Conservation (phyloP, 1,140 invertebrate genomes). For the Heterodera schachtii region DNA sequence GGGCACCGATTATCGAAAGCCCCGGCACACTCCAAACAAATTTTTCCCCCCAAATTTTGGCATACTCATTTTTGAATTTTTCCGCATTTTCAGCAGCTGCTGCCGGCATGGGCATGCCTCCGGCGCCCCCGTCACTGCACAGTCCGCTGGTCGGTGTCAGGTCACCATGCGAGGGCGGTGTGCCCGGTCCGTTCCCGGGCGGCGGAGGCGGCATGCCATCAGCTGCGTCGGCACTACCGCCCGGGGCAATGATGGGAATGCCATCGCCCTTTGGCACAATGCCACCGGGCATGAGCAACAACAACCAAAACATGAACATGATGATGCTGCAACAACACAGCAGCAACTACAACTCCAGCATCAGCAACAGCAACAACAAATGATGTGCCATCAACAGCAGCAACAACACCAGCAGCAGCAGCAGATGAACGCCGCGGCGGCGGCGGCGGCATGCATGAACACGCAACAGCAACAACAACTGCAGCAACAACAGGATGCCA, state of each 20-base stretch:
- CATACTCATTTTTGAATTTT: neutral
- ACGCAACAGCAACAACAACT: neutral
- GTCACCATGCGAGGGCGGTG: neutral
- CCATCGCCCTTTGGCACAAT: neutral
- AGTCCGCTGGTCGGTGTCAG: neutral
- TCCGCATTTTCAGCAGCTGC: neutral
- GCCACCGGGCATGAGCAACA: too few relatives aligned
- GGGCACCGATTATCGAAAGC: too few relatives aligned
- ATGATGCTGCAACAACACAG: too few relatives aligned
- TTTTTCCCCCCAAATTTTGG: too few relatives aligned
- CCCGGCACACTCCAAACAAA: too few relatives aligned
- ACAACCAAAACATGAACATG: too few relatives aligned
- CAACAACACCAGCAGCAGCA: conserved; percentile 7
- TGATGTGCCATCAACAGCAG: conserved; percentile 1
- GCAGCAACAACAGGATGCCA: conserved; percentile 7
- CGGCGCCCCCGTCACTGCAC: too few relatives aligned
- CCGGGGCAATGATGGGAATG: neutral
- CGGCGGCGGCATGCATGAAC: neutral
- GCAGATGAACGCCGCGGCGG: neutral
- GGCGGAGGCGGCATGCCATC: too few relatives aligned
- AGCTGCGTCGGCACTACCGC: too few relatives aligned
- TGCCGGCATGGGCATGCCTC: neutral
- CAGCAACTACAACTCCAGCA: conserved; percentile 13
- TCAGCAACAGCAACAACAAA: conserved; percentile 2
- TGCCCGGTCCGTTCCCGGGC: too few relatives aligned